Base-by-base conservation (phyloP, 2,888 invertebrate genomes). In the Drosophila paranaensis region DNA sequence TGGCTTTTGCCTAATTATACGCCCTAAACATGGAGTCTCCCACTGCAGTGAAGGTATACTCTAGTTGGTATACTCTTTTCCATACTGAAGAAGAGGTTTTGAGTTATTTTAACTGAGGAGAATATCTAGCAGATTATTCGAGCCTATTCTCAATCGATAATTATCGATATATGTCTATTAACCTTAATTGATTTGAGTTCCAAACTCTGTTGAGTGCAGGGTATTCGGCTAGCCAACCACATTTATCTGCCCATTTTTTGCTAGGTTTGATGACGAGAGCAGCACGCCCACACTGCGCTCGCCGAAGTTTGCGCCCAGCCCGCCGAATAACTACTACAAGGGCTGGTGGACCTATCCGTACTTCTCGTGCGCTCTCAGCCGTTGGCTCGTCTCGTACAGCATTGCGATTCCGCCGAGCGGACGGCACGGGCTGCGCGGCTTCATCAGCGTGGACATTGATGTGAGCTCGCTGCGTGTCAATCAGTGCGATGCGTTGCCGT, bases 291-390 rank as follows among this genome's bases (percentile, higher is more conserved):
- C 93, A 40, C 88, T 95, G 60, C 93, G 95, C 62, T 95, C 95
- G 45, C 94, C 95, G 48, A 95, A 95, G 92, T 95, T 95, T 91
- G 94, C 95, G 82, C 93, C 94, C 71, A 94, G 95, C 90, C 94
- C 95, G 70, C 93, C 94, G 68, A 94, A 94, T 90, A 93, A 94
- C 67, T 94, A 95, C 70, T 95, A 94, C 91, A 92, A 95, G 88
- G 96, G 97, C 30, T 96, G 96, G 95, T 98, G 97, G 97, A 97
- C 97, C 20, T 95, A 95, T 88, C 97, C 98, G 0, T 98, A 97
- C 92, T 97, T 96, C 92, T 97, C 97, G 79, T 98, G 98, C 93
- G 95, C 95, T 69, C 94, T 95, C 35, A 94, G 95, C 78, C 94
- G 95, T 71, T 98, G 98, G 98, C 94, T 97, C 81, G 94, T 97